A percentile compares a stretch with the other conserved stretches of the same genome.
Conservation (phyloP, 2,888 invertebrate genomes). For the Parascotia fuliginaria region DNA sequence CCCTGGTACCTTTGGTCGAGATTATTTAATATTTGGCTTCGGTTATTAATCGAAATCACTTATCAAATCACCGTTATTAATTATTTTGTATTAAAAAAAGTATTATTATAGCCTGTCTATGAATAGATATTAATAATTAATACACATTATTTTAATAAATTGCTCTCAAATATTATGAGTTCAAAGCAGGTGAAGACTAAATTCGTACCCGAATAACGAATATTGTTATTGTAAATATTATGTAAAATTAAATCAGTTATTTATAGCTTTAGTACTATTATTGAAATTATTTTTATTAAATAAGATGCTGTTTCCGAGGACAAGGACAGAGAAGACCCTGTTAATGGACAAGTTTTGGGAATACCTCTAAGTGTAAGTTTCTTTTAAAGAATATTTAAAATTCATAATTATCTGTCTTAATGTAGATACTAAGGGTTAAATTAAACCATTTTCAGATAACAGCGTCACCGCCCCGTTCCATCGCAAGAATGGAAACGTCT, state of each 20-base stretch:
- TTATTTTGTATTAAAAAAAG: background rate
- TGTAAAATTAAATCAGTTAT: too few relatives aligned
- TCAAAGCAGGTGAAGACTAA: too few relatives aligned
- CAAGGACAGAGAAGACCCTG: constrained; percentile 67
- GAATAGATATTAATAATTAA: too few relatives aligned
- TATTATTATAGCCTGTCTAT: too few relatives aligned
- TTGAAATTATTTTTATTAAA: constrained; percentile 54
- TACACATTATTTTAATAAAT: background rate
- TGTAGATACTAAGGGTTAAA: background rate
- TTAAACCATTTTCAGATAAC: constrained; percentile 61
- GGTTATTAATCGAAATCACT: constrained; percentile 32
- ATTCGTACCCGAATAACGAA: too few relatives aligned
- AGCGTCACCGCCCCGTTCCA: constrained; percentile 66
- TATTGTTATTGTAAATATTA: too few relatives aligned
- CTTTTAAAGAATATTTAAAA: too few relatives aligned
- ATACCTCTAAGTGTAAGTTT: constrained; percentile 81
- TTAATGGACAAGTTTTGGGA: constrained; percentile 77
- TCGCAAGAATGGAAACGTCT: constrained; percentile 61
- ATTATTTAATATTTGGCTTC: constrained; percentile 73
- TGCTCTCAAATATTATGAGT: background rate
- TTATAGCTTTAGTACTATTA: too few relatives aligned
- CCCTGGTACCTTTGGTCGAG: constrained; percentile 68
- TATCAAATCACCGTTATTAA: constrained; percentile 3
- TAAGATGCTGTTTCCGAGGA: constrained; percentile 66
- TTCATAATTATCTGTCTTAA: background rate